Evolutionary conservation across 2,113 vertebrate species (phyloP), one percentile per base, ranked within the genome.

Genomic region (Atherinomorus stipes): DNA sequence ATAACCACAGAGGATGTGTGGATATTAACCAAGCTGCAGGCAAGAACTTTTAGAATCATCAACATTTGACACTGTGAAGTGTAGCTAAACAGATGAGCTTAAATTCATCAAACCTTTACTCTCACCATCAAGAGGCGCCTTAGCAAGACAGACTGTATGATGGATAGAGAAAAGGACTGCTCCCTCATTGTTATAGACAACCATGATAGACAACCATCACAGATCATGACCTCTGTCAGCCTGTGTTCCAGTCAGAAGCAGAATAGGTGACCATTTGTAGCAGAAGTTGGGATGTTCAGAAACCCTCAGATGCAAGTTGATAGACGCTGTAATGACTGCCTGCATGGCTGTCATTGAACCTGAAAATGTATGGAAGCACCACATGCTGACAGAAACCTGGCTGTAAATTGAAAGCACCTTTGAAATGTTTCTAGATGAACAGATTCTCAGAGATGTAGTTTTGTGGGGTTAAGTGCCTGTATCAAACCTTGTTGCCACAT

Each of bases 221-320:
- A 90, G 90, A 83, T 87, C 86, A 87, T 38, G 67, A 81, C 78
- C 77, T 83, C 74, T 2, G 64, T 90, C 89, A 83, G 70, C 59
- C 65, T 38, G 59, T 23, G 68, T 88, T 67, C 37, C 40, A 74
- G 21, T 90, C 89, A 89, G 54, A 22, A 76, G 64, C 71, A 63
- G 63, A 84, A 56, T 56, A 80, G 71, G 76, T 85, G 83, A 76
- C 25, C 34, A 23, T 69, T 61, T 63, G 11, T 74, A 61, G 68
- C 60, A 49, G 64, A 62, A 66, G 64, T 86, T 81, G 37, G n/a
- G 56, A 75, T 71, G 88, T 84, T 88, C 78, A 88, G 85, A 90
- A 84, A 81, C 87, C 83, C 54, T 68, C 61, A 80, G 71, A 80
- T 68, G 45, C 52, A 54, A 71, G 84, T 80, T 81, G 71, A 85